Evolutionary conservation across 2,888 invertebrate species (phyloP).

Genomic region (Lithophane leautieri): DNA sequence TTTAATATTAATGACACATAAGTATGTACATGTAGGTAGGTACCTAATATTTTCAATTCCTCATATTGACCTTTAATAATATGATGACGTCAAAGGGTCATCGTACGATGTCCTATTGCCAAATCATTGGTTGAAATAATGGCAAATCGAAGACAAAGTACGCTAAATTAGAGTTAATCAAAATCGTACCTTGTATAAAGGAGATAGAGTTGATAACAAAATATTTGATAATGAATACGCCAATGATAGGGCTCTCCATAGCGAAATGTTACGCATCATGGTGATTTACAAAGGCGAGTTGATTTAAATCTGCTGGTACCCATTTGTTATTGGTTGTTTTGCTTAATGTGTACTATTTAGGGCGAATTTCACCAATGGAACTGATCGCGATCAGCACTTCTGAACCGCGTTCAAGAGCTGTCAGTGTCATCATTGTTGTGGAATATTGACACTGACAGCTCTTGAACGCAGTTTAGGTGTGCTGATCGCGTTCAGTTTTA

Average conservation of each 20-base stretch:
- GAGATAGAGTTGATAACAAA: constrained; percentile 19
- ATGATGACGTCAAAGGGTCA: constrained; percentile 19
- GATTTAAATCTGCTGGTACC: constrained; percentile 54
- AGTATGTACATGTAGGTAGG: not conserved
- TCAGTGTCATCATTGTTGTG: not conserved
- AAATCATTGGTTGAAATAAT: constrained; percentile 34
- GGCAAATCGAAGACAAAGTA: constrained; percentile 22
- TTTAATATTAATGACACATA: not conserved
- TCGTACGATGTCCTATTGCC: constrained; percentile 13
- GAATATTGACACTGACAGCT: not conserved
- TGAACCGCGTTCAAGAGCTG: not conserved
- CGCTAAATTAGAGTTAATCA: not conserved
- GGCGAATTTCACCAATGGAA: not conserved
- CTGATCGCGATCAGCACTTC: not conserved
- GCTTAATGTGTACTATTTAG: constrained; percentile 21
- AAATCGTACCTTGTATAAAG: not conserved
- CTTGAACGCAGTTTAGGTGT: not conserved
- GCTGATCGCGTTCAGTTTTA: not conserved
- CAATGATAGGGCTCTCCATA: constrained; percentile 34
- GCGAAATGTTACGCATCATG: constrained; percentile 40
- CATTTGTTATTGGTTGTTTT: constrained; percentile 33
- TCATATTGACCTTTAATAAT: not conserved
- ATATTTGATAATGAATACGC: constrained; percentile 8
- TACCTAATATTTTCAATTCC: not conserved
- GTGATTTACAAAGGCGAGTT: constrained; percentile 52